Conservation (phyloP, 2,113 vertebrate genomes). For the Xyliphius kryptos region DNA sequence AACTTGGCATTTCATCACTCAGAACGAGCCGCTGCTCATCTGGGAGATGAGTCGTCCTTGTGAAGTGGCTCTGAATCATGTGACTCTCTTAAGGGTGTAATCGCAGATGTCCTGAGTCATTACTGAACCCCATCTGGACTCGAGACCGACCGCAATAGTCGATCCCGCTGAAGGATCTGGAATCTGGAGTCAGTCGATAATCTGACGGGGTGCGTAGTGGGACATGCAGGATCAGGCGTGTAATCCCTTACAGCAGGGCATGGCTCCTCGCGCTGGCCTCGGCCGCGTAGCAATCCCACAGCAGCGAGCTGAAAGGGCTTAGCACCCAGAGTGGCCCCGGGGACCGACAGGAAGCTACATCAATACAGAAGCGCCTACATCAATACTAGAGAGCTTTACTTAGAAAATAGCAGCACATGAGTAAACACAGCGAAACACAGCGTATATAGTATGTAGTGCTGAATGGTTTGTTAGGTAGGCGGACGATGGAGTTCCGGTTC, state of each 20-base stretch:
- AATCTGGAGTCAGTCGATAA: constrained; percentile 27
- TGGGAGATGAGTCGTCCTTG: neutral
- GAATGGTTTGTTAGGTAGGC: no score
- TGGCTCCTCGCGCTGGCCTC: constrained; percentile 7
- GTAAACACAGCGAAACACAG: no score
- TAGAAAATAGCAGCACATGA: no score
- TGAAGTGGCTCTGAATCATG: neutral
- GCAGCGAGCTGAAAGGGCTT: constrained; percentile 16
- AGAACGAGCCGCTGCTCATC: neutral
- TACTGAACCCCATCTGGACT: constrained; percentile 1
- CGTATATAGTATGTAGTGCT: no score
- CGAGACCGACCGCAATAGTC: neutral
- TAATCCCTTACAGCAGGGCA: constrained; percentile 21
- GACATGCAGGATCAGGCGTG: constrained; percentile 28
- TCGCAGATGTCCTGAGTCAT: neutral
- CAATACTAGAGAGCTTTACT: no score
- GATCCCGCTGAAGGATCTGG: neutral
- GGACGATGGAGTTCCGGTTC: no score
- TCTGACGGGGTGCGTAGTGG: constrained; percentile 21
- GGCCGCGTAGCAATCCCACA: constrained; percentile 5
- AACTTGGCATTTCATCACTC: neutral
- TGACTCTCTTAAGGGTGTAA: neutral
- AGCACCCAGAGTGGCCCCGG: constrained; percentile 10
- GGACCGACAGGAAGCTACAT: neutral
- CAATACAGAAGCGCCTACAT: constrained; percentile 1